These are phyloP conservation scores for Metopolophium dirhodum DNA, from an alignment of 1,140 invertebrate genomes.

Conservation along the genomic window DNA sequence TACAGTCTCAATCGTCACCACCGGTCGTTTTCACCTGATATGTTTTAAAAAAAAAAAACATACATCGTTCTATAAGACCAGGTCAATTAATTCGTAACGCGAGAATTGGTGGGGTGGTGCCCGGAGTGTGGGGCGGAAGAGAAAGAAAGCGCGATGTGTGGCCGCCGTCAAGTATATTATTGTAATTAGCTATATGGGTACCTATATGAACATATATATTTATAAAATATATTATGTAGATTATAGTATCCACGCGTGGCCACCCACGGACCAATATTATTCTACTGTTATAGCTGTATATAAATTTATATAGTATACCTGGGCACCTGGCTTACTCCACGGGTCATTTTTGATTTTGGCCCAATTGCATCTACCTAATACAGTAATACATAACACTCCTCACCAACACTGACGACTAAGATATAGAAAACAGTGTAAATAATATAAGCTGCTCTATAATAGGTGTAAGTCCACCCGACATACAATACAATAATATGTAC, in stretches of 20 bases:
- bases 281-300: neutral
- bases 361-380: neutral
- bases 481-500: too few relatives aligned
- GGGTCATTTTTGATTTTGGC: constrained; percentile 11
- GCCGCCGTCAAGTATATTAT: constrained; percentile 42
- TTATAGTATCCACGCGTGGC: neutral
- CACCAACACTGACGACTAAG: neutral
- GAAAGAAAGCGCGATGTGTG: constrained; percentile 42
- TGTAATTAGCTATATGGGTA: constrained; percentile 44
- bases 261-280: constrained; percentile 44
- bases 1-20: neutral
- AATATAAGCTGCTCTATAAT: neutral
- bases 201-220: neutral
- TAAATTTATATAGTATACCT: neutral
- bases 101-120: neutral
- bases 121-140: neutral
- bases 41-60: neutral
- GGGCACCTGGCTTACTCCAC: neutral
- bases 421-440: neutral
- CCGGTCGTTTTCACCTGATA: neutral
- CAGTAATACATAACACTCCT: neutral
- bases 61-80: neutral
- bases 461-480: too few relatives aligned
- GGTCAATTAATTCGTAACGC: neutral
- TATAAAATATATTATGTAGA: neutral